Conservation (phyloP, 2,888 invertebrate genomes). For the Syrista parreyssii region DNA sequence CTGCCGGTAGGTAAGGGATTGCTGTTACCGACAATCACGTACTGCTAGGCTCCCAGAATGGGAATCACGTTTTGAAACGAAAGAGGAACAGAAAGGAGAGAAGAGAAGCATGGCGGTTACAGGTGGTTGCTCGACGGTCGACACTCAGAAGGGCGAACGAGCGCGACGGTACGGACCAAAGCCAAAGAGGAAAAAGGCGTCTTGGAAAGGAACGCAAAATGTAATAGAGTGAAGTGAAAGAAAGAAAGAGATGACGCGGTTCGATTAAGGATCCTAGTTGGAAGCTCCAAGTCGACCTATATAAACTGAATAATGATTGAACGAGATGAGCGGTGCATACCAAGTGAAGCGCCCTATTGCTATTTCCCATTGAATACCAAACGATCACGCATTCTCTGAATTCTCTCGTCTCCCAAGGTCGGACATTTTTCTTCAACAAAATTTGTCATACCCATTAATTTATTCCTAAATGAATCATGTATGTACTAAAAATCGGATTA, state of each 20-base stretch:
- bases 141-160: not conserved
- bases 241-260: not conserved
- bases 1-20: not conserved
- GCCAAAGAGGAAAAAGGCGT: not conserved
- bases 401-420: not conserved
- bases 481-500: not conserved
- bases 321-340: not conserved
- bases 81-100: not conserved
- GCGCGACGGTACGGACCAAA: not conserved
- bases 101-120: not conserved
- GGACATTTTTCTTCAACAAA: not conserved
- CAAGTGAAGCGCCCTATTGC: not conserved
- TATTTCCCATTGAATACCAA: not conserved
- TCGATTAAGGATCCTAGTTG: not conserved
- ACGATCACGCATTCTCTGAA: not conserved
- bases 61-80: slow-evolving; percentile 11
- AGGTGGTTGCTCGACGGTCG: not conserved
- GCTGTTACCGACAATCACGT: not conserved
- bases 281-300: not conserved
- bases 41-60: not conserved
- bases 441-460: not conserved
- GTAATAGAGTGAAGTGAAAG: not conserved
- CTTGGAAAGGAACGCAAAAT: not conserved
- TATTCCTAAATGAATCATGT: not conserved
- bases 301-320: not conserved